These are phyloP conservation scores for Tapirus terrestris DNA, from an alignment of 2,113 vertebrate genomes.

Conservation along the genomic window DNA sequence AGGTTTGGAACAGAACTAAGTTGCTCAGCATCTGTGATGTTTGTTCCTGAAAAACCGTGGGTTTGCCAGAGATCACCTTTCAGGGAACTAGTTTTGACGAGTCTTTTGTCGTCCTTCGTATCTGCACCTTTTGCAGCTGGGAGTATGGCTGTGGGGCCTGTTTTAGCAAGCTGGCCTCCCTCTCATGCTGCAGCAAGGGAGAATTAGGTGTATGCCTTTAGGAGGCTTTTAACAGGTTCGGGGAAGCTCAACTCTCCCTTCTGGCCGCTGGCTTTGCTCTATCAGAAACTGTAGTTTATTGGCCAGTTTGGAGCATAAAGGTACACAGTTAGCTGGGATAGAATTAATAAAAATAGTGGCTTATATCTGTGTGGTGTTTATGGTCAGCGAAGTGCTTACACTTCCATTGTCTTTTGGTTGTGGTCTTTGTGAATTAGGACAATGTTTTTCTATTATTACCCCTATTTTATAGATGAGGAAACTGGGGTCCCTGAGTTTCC, in stretches of 20 bases:
- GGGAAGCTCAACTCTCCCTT: not conserved
- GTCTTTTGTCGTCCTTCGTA: not conserved
- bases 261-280: not conserved
- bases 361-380: not conserved
- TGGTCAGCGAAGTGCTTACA: not conserved
- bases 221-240: conserved; percentile 17
- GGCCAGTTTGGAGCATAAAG: conserved; percentile 14
- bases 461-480: not conserved
- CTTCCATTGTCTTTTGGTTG: not conserved
- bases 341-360: conserved; percentile 21
- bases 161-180: not conserved
- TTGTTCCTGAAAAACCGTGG: conserved; percentile 43
- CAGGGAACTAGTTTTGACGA: not conserved
- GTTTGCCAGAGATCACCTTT: not conserved
- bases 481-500: not conserved
- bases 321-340: not conserved
- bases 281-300: not conserved
- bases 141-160: not conserved
- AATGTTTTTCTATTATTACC: conserved; percentile 1
- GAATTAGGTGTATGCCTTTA: not conserved
- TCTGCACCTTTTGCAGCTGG: not conserved
- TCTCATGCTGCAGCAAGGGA: not conserved
- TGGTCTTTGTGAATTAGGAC: conserved; percentile 6
- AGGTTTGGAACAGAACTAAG: not conserved
- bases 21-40: not conserved